Base-by-base conservation (phyloP, 1,140 invertebrate genomes). In the Lepidurus packardi region DNA sequence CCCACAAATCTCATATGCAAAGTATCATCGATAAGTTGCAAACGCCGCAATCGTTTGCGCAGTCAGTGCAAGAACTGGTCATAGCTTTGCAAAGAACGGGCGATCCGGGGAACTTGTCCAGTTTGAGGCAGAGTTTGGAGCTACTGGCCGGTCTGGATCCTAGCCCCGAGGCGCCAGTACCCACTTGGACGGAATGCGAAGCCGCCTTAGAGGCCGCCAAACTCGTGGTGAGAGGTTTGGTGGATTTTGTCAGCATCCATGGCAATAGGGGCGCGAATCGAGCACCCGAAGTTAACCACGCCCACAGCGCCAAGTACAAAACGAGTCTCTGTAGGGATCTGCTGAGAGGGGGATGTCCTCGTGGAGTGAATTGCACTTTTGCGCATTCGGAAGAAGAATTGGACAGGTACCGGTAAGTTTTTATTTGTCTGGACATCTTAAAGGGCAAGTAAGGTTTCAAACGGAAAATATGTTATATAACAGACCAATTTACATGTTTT, bases 1-100 rank as follows among this genome's bases (percentile, higher is more conserved):
- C 90, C 21, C 97, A 98, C 83, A 98, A 98, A 84, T 97, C 95
- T 24, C 96, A 98, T 83, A 99, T 99, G 97, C 97, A 99, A 85
- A 97, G 95, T 82, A 99, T 99, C 79, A 98, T 99, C 82, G 92
- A 94, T 82, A 94, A 97, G 87, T 85, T 97, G 43, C 95, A 97
- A 86, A 97, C 94, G 16, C 94, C 94, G 0, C 92, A 94, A 81
- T 94, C 93, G 1, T 96, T 97, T 85, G 90, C 92, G 1, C 93
- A 95, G 84, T 93, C 92, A 65, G 92, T 97, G 1, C 94, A 96
- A 84, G 96, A 98, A 84, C 85, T 98, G 79, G 91, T 97, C 25
- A 95, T 97, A 80, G 95, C 94, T 0, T 86, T 98, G 78, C 95
- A 98, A 84, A 88, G 95, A 80, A 96, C 94, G 7, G 92, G 92